A percentile compares a stretch with the other conserved stretches of the same genome.
phyloP scores from a whole-genome alignment of 2,113 vertebrate species.

The Machaerirhynchus nigripectus region DNA sequence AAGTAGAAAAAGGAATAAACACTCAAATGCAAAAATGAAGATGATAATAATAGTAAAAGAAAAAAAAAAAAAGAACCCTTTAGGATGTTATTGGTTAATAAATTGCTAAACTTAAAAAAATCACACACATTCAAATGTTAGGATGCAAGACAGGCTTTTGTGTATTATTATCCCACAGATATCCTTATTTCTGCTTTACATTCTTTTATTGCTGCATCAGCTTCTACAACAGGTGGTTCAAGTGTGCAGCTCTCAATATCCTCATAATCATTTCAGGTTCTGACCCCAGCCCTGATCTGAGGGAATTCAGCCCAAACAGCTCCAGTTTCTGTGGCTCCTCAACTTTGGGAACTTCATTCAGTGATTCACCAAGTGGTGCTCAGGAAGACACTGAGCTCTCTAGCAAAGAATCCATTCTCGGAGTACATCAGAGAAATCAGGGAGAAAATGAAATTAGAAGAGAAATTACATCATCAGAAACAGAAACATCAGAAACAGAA shows the following conservation, averaged over 20 bases:
- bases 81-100: neutral
- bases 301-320: neutral
- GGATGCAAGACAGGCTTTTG: neutral
- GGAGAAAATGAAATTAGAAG: neutral
- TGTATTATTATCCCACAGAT: neutral
- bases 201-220: neutral
- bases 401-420: fast-evolving
- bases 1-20: conserved; percentile 34
- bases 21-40: conserved; percentile 3
- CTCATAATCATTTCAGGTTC: neutral
- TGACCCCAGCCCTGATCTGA: neutral
- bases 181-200: neutral
- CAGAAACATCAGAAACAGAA: neutral
- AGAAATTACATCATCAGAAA: neutral
- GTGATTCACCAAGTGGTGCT: neutral
- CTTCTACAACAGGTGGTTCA: conserved; percentile 4
- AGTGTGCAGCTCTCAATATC: neutral
- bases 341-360: neutral
- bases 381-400: neutral
- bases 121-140: fast-evolving
- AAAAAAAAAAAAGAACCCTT: neutral
- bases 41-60: neutral
- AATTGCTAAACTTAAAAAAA: neutral
- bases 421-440: neutral
- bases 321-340: neutral